These are phyloP conservation scores for Euphysa ruthae DNA, from an alignment of 30 jellyfish, hydroid and myxozoan species.

Conservation along the genomic window DNA sequence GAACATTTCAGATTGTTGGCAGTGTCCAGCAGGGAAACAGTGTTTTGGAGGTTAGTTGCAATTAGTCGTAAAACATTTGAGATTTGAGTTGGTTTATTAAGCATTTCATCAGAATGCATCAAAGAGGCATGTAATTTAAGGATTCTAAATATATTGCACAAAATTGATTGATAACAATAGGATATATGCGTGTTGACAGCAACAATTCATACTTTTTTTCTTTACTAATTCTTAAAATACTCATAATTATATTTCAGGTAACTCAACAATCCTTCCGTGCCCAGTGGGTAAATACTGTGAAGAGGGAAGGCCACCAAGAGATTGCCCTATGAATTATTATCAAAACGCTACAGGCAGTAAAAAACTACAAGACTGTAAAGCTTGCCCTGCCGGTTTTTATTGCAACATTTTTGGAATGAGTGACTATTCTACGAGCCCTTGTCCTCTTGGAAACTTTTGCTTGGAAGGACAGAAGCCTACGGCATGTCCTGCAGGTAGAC, in stretches of 20 bases:
- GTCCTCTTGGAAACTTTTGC: slow-evolving; percentile 88
- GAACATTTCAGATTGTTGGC: slow-evolving; percentile 53
- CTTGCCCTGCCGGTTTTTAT: slow-evolving; percentile 93
- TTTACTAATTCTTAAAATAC: too few relatives aligned
- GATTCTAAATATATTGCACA: too few relatives aligned
- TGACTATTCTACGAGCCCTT: slow-evolving; percentile 41
- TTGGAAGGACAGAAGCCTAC: slow-evolving; percentile 78
- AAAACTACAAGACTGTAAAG: slow-evolving; percentile 60
- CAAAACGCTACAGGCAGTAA: slow-evolving; percentile 58
- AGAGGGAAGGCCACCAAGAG: slow-evolving; percentile 55
- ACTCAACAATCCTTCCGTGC: slow-evolving; percentile 69
- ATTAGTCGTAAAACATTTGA: too few relatives aligned
- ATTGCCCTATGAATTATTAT: slow-evolving; percentile 71
- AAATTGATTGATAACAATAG: too few relatives aligned
- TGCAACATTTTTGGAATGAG: slow-evolving; percentile 82
- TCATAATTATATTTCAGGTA: too few relatives aligned
- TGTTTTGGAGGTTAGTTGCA: slow-evolving; percentile 76
- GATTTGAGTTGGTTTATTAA: too few relatives aligned
- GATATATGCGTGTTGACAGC: too few relatives aligned
- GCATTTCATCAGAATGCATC: too few relatives aligned
- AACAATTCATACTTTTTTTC: too few relatives aligned
- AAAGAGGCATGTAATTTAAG: too few relatives aligned
- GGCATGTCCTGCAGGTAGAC: slow-evolving; percentile 96
- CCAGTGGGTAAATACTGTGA: slow-evolving; percentile 89
- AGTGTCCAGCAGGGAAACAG: slow-evolving; percentile 94